phyloP scores from a whole-genome alignment of 2,797 vertebrate genomes.

The Cryptoprocta ferox region DNA sequence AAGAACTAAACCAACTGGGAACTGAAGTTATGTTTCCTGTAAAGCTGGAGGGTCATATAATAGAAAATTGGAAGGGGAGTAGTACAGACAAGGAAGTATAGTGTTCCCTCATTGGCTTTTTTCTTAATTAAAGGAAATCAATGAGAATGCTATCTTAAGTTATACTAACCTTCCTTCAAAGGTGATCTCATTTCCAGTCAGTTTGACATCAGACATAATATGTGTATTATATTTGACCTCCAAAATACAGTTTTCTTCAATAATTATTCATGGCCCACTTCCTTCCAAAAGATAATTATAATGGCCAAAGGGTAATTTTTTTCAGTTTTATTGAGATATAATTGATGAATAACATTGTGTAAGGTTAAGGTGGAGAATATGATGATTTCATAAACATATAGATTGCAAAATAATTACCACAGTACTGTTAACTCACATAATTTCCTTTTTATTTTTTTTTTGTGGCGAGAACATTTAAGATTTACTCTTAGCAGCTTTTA shows the following conservation, averaged over 20 bases:
- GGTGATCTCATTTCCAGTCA: neutral
- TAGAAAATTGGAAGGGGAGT: neutral
- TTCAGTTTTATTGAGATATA: neutral
- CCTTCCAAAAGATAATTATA: neutral
- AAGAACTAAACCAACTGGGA: neutral
- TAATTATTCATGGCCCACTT: neutral
- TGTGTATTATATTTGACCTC: neutral
- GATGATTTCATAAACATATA: neutral
- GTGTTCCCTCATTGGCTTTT: neutral
- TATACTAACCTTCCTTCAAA: neutral
- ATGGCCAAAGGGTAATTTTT: neutral
- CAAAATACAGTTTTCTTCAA: neutral
- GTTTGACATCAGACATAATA: neutral
- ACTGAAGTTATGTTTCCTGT: neutral
- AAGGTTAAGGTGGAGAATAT: neutral
- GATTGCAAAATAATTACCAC: neutral
- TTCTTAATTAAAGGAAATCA: neutral
- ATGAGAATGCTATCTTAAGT: neutral
- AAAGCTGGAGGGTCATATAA: neutral
- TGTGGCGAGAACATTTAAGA: neutral
- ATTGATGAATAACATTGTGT: neutral
- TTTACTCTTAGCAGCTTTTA: neutral
- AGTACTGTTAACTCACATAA: neutral
- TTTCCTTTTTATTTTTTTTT: neutral
- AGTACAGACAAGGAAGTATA: neutral